Evolutionary conservation across 2,888 invertebrate species (phyloP).

Genomic region (Melanotus villosus): DNA sequence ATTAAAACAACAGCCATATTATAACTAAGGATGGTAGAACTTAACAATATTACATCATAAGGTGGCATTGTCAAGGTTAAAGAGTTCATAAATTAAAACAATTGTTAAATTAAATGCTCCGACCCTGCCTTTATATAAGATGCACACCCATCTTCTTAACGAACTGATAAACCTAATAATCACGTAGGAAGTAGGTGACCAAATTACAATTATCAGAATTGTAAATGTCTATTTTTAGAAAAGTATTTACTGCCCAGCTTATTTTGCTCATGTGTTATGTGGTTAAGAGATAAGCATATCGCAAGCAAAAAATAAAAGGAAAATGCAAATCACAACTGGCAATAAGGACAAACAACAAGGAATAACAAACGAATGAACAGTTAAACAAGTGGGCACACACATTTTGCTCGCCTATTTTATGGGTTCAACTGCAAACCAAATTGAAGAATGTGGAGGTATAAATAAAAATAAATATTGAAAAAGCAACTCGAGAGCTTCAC

Average conservation of each 20-base stretch:
- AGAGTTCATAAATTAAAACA: conserved; percentile 15
- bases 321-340: background rate
- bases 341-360: background rate
- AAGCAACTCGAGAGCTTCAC: conserved; percentile 19
- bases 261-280: background rate
- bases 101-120: conserved; percentile 29
- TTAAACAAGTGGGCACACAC: conserved; percentile 13
- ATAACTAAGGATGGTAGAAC: conserved; percentile 1
- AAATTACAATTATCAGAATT: conserved; percentile 9
- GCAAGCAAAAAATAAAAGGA: background rate
- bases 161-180: background rate
- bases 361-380: background rate
- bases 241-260: background rate
- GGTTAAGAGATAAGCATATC: background rate
- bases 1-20: background rate
- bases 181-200: conserved; percentile 21
- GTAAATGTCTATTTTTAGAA: conserved; percentile 12
- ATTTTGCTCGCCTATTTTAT: conserved; percentile 12
- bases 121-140: background rate
- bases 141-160: conserved; percentile 2
- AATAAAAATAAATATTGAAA: background rate
- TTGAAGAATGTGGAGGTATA: conserved; percentile 2
- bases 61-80: conserved; percentile 43
- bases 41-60: conserved; percentile 39
- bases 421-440: conserved; percentile 18